These are phyloP conservation scores for Acropora yongei DNA, from an alignment of 64 coral and sea anemone genomes.

Conservation along the genomic window DNA sequence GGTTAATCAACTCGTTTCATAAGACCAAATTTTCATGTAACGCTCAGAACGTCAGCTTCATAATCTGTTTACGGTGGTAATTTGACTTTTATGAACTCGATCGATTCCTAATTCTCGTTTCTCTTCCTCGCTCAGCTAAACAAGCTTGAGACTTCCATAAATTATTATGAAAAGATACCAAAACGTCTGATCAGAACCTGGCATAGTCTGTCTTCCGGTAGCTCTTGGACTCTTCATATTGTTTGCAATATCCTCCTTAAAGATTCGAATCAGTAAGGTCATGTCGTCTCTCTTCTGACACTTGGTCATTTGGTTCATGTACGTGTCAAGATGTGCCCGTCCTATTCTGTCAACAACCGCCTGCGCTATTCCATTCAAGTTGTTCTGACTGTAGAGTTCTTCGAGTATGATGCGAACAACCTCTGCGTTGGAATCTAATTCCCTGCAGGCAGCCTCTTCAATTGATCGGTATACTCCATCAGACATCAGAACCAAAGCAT, in stretches of 20 bases:
- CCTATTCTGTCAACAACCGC: conserved; percentile 93
- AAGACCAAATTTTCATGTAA: too few relatives aligned
- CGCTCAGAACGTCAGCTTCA: too few relatives aligned
- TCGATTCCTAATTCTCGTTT: too few relatives aligned
- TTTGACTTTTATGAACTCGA: too few relatives aligned
- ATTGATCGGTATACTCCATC: conserved; percentile 93
- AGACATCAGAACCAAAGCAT: conserved; percentile 92
- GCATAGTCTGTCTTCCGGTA: conserved; percentile 40
- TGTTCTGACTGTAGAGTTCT: conserved; percentile 83
- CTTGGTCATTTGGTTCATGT: conserved; percentile 82
- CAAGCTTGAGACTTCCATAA: too few relatives aligned
- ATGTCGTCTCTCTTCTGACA: conserved; percentile 99
- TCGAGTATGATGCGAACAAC: conserved; percentile 80
- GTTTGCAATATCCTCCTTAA: conserved; percentile 78
- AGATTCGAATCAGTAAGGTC: conserved; percentile 85
- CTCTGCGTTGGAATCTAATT: conserved; percentile 77
- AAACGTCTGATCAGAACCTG: conserved; percentile 43
- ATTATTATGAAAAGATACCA: too few relatives aligned
- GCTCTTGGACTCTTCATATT: conserved; percentile 82
- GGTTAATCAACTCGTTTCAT: too few relatives aligned
- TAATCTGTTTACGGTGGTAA: too few relatives aligned
- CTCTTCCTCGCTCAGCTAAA: too few relatives aligned
- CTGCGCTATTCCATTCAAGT: conserved; percentile 87
- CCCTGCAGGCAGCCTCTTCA: conserved; percentile 71
- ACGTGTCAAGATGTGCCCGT: conserved; percentile 84